A percentile compares a stretch with the other conserved stretches of the same genome.
Evolutionary conservation across 2,113 vertebrate genomes (phyloP).

Genomic region (Bubo scandiacus): DNA sequence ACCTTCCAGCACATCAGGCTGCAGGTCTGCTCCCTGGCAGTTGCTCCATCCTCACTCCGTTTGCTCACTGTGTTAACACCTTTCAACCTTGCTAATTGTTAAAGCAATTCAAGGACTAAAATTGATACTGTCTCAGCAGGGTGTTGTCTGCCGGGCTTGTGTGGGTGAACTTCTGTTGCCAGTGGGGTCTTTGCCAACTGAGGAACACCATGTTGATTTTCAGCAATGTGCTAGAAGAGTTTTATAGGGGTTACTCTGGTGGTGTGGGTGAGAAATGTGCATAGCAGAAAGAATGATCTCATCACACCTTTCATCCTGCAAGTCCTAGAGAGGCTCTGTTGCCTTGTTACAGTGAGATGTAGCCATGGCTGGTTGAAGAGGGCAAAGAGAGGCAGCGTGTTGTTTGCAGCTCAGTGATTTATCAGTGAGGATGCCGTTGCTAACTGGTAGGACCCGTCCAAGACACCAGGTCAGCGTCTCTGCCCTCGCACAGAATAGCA

Average conservation of each 20-base stretch:
- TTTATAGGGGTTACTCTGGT: not conserved
- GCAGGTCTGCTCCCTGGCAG: not conserved
- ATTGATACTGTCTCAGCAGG: not conserved
- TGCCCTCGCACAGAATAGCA: not conserved
- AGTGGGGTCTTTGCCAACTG: not conserved
- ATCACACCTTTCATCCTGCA: not conserved
- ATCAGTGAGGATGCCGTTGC: not conserved
- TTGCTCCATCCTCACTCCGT: fast-evolving
- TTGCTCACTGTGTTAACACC: not conserved
- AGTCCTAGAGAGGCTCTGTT: fast-evolving
- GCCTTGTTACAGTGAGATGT: fast-evolving
- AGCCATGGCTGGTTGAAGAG: not conserved
- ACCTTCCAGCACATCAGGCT: not conserved
- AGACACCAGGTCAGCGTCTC: not conserved
- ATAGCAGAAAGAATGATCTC: not conserved
- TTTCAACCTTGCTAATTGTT: not conserved
- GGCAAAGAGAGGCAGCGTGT: not conserved
- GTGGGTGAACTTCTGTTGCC: not conserved
- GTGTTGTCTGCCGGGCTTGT: not conserved
- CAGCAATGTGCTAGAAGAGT: not conserved
- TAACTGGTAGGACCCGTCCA: not conserved
- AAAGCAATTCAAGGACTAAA: not conserved
- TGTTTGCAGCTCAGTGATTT: not conserved
- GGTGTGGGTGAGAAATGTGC: not conserved
- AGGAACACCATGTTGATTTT: not conserved